Conservation (phyloP, 2,888 invertebrate species). For the Dione vanillae region DNA sequence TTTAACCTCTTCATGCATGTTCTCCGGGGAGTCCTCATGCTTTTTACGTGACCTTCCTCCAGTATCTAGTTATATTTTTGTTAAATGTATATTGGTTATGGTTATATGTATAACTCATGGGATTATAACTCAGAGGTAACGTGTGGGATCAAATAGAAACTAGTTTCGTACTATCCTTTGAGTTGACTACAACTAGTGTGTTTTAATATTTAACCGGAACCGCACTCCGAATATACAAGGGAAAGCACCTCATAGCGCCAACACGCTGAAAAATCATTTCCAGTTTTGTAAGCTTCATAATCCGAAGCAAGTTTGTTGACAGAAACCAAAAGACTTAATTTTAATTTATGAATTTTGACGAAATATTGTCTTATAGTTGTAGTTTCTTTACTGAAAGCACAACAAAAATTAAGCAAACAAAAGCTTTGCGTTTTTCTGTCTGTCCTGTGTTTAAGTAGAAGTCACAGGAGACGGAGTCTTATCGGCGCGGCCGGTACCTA, state of each 20-base stretch:
- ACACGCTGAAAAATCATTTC: conserved; percentile 61
- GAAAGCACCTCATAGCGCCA: conserved; percentile 78
- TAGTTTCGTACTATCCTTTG: conserved; percentile 44
- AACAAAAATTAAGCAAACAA: conserved; percentile 75
- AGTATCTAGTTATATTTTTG: no score
- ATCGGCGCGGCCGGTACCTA: conserved; percentile 75
- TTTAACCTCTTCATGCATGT: no score
- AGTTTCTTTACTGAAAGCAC: conserved; percentile 62
- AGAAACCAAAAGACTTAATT: conserved; percentile 60
- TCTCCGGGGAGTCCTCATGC: no score
- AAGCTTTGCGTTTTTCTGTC: conserved; percentile 77
- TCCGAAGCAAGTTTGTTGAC: conserved; percentile 62
- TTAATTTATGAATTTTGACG: conserved; percentile 64
- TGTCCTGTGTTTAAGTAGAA: conserved; percentile 74
- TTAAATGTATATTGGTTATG: conserved; percentile 3
- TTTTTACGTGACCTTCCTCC: no score
- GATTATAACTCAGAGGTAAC: conserved; percentile 40
- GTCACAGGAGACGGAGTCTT: conserved; percentile 78
- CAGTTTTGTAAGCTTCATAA: conserved; percentile 72
- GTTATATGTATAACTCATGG: conserved; percentile 37
- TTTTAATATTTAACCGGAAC: conserved; percentile 78
- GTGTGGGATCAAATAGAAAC: conserved; percentile 45
- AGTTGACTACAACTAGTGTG: conserved; percentile 61
- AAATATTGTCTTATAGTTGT: conserved; percentile 72
- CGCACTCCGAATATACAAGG: conserved; percentile 74